Evolutionary conservation across 2,888 invertebrate genomes (phyloP).

Genomic region (Catocala sponsa): DNA sequence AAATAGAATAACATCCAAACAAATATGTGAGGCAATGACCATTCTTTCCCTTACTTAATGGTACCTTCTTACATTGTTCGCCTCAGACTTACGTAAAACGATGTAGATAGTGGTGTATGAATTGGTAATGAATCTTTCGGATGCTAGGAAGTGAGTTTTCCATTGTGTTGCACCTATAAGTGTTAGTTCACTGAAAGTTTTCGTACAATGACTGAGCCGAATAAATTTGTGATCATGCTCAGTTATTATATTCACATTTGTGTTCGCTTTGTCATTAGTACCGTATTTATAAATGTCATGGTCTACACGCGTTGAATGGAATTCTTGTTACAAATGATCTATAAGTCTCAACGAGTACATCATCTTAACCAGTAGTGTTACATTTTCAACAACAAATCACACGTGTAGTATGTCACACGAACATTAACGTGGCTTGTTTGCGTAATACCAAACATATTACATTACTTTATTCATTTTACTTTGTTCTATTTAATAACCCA

Average conservation of each 20-base stretch:
- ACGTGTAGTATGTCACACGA: slow-evolving; percentile 10
- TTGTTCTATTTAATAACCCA: slow-evolving; percentile 25
- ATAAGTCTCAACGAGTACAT: slow-evolving; percentile 16
- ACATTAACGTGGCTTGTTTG: slow-evolving; percentile 2
- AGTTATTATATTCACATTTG: slow-evolving; percentile 43
- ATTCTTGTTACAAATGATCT: slow-evolving; percentile 33
- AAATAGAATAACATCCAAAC: slow-evolving; percentile 68
- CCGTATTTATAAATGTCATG: slow-evolving; percentile 49
- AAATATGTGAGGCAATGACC: slow-evolving; percentile 82
- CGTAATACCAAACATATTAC: slow-evolving; percentile 8
- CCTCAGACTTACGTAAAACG: slow-evolving; percentile 78
- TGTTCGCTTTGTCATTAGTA: slow-evolving; percentile 42
- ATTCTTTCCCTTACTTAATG: slow-evolving; percentile 77
- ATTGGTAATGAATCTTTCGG: slow-evolving; percentile 75
- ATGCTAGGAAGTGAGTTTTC: slow-evolving; percentile 75
- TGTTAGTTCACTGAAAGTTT: slow-evolving; percentile 40
- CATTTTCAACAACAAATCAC: slow-evolving; percentile 8
- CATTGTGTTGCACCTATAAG: slow-evolving; percentile 64
- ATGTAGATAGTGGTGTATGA: slow-evolving; percentile 79
- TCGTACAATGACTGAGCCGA: slow-evolving; percentile 14
- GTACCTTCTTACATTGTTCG: slow-evolving; percentile 81
- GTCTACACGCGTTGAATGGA: slow-evolving; percentile 30
- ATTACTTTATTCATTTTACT: slow-evolving; percentile 5
- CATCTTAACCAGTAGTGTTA: slow-evolving; percentile 15
- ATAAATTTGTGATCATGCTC: slow-evolving; percentile 34